Base-by-base conservation (phyloP, 2,888 invertebrate species). In the Cephus spinipes region DNA sequence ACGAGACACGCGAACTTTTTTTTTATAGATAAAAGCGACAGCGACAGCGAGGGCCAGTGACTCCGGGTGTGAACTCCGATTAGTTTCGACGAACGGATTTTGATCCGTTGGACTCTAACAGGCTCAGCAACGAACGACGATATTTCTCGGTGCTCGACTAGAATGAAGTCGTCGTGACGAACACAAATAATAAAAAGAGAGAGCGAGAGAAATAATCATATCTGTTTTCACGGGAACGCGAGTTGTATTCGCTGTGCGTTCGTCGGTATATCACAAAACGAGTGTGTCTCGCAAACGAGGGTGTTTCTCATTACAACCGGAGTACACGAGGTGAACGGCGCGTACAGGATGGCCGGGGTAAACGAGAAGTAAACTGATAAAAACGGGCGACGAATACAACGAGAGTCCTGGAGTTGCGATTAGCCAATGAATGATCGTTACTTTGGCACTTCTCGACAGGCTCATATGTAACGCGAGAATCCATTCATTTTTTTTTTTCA, bases 1-100 rank as follows among this genome's bases (percentile, higher is more conserved):
- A 32, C 71, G 71, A 71, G 31, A 32, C 81, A 78, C 78, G 34
- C 55, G 34, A 71, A 71, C 36, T 40, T 6, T 33, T 88, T 87
- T 85, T 85, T 95, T 94, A 83, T 94, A 97, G 97, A 97, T 94
- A 97, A 97, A 94, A 97, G 97, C 93, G 97, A 97, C 95, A 97
- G 96, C 93, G 97, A 97, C 94, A 97, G 97, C 93, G 97, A 97
- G 94, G 97, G 97, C 93, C 97, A 97, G 94, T 97, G 95, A 95
- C 81, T 79, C 77, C 68, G 80, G 76, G 76, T 74, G 77, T 75
- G 73, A 79, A 80, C 77, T 80, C 75, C 32, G 76, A 73, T 69
- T 69, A 32, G 32, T 34, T 31, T n/a, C 35, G 33, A 73, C 71
- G 71, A 30, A 32, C 32, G 71, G 71, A 71, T 32, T 71, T 12